Percentiles rank a stretch among this genome's conserved stretches.
Evolutionary conservation across 1,140 invertebrate species (phyloP).

Genomic region (Hylyphantes graminicola): DNA sequence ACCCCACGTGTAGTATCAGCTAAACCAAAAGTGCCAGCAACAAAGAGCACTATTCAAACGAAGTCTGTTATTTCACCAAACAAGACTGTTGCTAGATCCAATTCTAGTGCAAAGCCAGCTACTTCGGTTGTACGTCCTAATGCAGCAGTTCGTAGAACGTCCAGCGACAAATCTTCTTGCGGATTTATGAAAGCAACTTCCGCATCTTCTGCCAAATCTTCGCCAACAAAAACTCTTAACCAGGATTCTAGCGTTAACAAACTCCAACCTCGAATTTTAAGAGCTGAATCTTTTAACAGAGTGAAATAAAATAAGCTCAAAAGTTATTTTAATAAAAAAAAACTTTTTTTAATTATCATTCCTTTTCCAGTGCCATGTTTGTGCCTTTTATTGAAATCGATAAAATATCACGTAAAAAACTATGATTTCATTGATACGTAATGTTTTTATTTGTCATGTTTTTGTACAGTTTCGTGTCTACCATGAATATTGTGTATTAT

Average conservation of each 20-base stretch:
- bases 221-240: background rate
- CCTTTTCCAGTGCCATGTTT: too few species aligned
- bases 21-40: background rate
- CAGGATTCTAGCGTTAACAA: slow-evolving; percentile 6
- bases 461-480: too few species aligned
- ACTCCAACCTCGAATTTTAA: background rate
- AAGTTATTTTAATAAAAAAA: too few species aligned
- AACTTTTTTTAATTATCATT: too few species aligned
- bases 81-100: slow-evolving; percentile 29
- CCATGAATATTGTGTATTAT: too few species aligned
- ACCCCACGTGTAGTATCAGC: background rate
- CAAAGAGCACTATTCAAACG: slow-evolving; percentile 1
- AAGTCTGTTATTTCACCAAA: slow-evolving; percentile 6
- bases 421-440: too few species aligned
- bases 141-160: slow-evolving; percentile 15
- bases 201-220: slow-evolving; percentile 53
- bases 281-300: too few species aligned
- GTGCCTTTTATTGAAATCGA: too few species aligned
- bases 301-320: too few species aligned
- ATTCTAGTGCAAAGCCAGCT: slow-evolving; percentile 17
- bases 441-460: too few species aligned
- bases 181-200: slow-evolving; percentile 61
- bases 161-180: slow-evolving; percentile 47
- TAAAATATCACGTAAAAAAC: too few species aligned
- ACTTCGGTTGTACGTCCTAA: slow-evolving; percentile 12